phyloP scores from a whole-genome alignment of 2,888 invertebrate genomes.

The Eupithecia dodoneata region DNA sequence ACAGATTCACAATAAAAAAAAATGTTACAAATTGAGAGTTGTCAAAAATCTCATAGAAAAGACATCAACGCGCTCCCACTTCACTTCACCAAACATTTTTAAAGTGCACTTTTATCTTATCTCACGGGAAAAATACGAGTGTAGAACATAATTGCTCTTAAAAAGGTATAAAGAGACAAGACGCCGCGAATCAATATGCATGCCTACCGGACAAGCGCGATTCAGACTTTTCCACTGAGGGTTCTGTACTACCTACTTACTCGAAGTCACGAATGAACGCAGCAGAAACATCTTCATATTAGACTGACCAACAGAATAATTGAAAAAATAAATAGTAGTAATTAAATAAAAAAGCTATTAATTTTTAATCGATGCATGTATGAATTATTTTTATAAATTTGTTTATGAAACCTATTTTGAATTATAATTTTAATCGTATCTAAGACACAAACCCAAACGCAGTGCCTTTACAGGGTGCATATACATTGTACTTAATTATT shows the following conservation, averaged over 20 bases:
- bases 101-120: background rate
- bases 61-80: conserved; percentile 52
- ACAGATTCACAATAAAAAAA: too few species aligned
- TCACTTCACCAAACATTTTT: background rate
- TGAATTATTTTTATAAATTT: too few species aligned
- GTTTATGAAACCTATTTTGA: too few species aligned
- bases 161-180: conserved; percentile 2
- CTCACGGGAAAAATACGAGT: background rate
- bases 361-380: too few species aligned
- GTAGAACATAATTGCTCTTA: background rate
- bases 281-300: background rate
- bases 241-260: background rate
- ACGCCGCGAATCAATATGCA: background rate
- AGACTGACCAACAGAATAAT: background rate
- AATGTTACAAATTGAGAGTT: too few species aligned
- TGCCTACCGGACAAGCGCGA: background rate
- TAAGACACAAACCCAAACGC: too few species aligned
- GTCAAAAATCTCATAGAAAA: conserved; percentile 40
- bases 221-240: background rate
- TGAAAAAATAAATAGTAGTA: background rate
- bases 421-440: too few species aligned
- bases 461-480: too few species aligned
- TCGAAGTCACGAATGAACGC: background rate
- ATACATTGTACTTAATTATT: too few species aligned
- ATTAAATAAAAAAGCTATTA: too few species aligned